These are phyloP conservation scores for Agrotis exclamationis DNA, from an alignment of 2,888 invertebrate genomes.

Conservation along the genomic window DNA sequence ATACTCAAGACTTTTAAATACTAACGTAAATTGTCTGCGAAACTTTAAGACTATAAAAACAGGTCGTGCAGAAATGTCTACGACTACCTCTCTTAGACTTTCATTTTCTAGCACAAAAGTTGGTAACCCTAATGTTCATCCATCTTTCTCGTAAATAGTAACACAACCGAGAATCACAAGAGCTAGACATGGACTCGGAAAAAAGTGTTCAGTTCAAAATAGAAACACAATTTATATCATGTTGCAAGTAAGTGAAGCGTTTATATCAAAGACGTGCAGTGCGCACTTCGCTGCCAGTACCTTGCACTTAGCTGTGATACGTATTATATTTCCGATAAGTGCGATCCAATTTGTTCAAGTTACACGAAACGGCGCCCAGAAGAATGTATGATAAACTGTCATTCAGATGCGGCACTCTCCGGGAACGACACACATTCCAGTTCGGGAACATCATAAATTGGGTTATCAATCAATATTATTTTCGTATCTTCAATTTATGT, in stretches of 20 bases:
- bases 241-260: slow-evolving; percentile 53
- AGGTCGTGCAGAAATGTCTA: slow-evolving; percentile 23
- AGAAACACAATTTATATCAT: slow-evolving; percentile 54
- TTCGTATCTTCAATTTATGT: slow-evolving; percentile 75
- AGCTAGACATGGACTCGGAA: slow-evolving; percentile 33
- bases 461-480: slow-evolving; percentile 82
- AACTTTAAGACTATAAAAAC: slow-evolving; percentile 32
- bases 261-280: slow-evolving; percentile 47
- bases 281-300: slow-evolving; percentile 52
- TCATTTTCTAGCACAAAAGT: slow-evolving; percentile 10
- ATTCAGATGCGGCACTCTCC: slow-evolving; percentile 69
- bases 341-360: slow-evolving; percentile 77
- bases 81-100: slow-evolving; percentile 2
- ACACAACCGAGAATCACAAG: slow-evolving; percentile 37
- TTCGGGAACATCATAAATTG: slow-evolving; percentile 74
- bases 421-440: slow-evolving; percentile 66
- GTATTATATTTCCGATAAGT: slow-evolving; percentile 72
- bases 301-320: slow-evolving; percentile 63
- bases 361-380: slow-evolving; percentile 69
- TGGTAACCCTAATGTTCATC: slow-evolving; percentile 24
- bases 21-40: slow-evolving; percentile 9
- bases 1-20: slow-evolving; percentile 18
- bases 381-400: slow-evolving; percentile 74
- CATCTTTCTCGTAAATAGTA: slow-evolving; percentile 33
- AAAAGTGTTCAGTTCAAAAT: slow-evolving; percentile 38